A percentile compares a stretch with the other conserved stretches of the same genome.
phyloP scores from a whole-genome alignment of 2,888 invertebrate species.

The Caenorhabditis sp. region DNA sequence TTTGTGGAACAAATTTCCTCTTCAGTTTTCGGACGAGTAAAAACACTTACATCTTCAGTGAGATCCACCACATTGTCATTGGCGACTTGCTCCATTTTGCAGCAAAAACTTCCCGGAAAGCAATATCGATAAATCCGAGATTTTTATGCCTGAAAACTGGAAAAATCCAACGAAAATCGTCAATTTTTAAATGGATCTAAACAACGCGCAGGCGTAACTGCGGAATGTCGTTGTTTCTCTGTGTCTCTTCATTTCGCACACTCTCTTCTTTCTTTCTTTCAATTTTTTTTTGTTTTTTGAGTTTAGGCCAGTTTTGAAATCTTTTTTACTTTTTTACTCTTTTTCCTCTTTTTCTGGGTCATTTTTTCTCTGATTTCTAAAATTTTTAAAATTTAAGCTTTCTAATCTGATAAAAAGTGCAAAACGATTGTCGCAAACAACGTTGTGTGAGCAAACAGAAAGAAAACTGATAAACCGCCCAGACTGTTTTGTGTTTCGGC shows the following conservation, averaged over 20 bases:
- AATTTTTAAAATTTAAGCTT: not conserved
- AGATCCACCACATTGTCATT: slow-evolving; percentile 24
- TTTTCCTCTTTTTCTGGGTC: not conserved
- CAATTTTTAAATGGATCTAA: slow-evolving; percentile 17
- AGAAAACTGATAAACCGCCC: slow-evolving; percentile 10
- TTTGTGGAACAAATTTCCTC: not conserved
- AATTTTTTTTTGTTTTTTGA: slow-evolving; percentile 4
- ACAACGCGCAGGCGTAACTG: not conserved
- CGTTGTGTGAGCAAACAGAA: not conserved
- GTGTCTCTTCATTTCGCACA: slow-evolving; percentile 5
- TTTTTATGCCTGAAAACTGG: slow-evolving; percentile 2
- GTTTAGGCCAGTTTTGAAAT: too few species aligned
- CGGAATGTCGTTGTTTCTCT: slow-evolving; percentile 48
- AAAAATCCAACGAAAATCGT: not conserved
- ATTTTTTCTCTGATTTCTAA: slow-evolving; percentile 2
- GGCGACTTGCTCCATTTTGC: slow-evolving; percentile 37
- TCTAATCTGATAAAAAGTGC: slow-evolving; percentile 14
- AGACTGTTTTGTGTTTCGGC: slow-evolving; percentile 7
- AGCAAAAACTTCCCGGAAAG: not conserved
- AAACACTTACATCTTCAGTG: slow-evolving; percentile 36
- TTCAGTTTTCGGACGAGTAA: not conserved
- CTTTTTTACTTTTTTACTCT: not conserved
- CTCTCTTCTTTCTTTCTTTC: slow-evolving; percentile 2
- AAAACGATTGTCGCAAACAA: not conserved
- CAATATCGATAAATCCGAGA: not conserved